Evolutionary conservation across 2,888 invertebrate species (phyloP).

Genomic region (Drosophila tripunctata): DNA sequence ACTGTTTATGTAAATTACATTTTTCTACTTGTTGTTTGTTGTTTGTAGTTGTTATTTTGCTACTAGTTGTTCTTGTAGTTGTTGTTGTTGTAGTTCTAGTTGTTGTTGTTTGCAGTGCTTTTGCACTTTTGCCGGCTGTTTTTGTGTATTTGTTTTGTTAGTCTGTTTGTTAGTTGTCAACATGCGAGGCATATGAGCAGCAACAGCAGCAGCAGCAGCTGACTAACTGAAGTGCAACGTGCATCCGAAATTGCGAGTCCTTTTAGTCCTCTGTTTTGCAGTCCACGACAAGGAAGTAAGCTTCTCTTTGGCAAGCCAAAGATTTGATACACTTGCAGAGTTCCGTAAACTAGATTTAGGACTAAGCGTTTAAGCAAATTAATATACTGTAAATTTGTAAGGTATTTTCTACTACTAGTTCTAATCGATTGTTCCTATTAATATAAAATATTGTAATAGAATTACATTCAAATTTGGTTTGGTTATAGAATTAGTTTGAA

Average conservation of each 20-base stretch:
- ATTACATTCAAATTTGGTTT: too few species aligned
- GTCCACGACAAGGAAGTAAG: too few species aligned
- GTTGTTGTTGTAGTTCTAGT: conserved; percentile 25
- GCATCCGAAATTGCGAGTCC: conserved; percentile 28
- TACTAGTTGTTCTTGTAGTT: conserved; percentile 13
- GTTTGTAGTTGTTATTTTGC: neutral
- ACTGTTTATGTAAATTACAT: conserved; percentile 48
- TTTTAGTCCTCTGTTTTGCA: neutral
- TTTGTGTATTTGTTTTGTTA: conserved; percentile 64
- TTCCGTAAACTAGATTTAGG: too few species aligned
- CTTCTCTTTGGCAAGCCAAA: too few species aligned
- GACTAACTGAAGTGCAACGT: conserved; percentile 47
- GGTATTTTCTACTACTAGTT: too few species aligned
- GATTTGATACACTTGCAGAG: too few species aligned
- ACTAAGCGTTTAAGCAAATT: too few species aligned
- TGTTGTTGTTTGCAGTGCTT: conserved; percentile 38
- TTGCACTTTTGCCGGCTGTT: conserved; percentile 63
- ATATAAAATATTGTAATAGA: too few species aligned
- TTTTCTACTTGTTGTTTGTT: conserved; percentile 8
- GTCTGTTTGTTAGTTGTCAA: conserved; percentile 73
- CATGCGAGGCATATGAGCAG: conserved; percentile 60
- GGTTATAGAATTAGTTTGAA: too few species aligned
- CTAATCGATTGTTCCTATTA: too few species aligned
- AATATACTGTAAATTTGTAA: too few species aligned
- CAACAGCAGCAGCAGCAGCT: too few species aligned